phyloP scores from a whole-genome alignment of 2,797 vertebrate genomes.

The Betta splendens region DNA sequence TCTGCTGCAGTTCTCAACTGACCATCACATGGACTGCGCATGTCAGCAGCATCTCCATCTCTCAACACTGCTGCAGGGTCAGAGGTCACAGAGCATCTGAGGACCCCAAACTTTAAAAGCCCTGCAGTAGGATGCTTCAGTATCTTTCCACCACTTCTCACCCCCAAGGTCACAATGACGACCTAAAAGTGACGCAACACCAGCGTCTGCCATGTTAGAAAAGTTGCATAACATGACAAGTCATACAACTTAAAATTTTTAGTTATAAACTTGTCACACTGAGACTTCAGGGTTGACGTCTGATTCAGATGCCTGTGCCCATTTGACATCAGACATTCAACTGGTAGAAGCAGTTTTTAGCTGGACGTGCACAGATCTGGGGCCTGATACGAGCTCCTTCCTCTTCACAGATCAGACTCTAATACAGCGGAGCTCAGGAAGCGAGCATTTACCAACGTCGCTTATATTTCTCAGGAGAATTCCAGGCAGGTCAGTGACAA shows the following conservation, averaged over 20 bases:
- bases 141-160: background rate
- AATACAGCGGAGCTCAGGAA: slow-evolving; percentile 51
- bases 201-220: background rate
- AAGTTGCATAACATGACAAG: no score
- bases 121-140: slow-evolving; percentile 15
- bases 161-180: background rate
- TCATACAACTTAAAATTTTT: no score
- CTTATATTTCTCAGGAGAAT: slow-evolving; percentile 62
- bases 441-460: slow-evolving; percentile 5
- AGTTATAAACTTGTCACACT: no score
- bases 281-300: no score
- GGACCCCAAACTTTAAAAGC: background rate
- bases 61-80: background rate
- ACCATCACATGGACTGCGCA: background rate
- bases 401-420: background rate
- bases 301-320: no score
- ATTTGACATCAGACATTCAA: no score
- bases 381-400: background rate
- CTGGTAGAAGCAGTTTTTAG: no score
- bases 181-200: background rate
- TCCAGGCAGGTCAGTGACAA: slow-evolving; percentile 70
- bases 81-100: slow-evolving; percentile 18
- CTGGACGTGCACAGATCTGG: no score
- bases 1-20: background rate
- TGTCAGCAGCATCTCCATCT: background rate